Evolutionary conservation across 2,888 invertebrate genomes (phyloP).

Genomic region (Bhutanitis thaidina): DNA sequence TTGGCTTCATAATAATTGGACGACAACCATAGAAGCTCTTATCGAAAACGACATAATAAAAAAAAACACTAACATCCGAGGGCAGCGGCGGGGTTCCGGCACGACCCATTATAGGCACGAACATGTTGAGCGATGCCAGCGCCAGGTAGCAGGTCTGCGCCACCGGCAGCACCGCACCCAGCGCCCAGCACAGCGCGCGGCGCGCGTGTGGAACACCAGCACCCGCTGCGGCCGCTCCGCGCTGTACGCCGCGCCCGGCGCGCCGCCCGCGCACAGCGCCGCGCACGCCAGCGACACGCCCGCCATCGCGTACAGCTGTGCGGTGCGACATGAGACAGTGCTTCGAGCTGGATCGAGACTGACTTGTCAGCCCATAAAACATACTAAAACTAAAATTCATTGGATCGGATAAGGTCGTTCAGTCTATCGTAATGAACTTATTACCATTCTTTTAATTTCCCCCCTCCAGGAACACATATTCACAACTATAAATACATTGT

Average conservation of each 20-base stretch:
- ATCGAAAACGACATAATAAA: too few species aligned
- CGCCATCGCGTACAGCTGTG: conserved; percentile 47
- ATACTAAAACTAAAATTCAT: too few species aligned
- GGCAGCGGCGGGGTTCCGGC: conserved; percentile 83
- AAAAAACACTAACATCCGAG: conserved; percentile 85
- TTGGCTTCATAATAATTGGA: too few species aligned
- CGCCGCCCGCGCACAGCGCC: conserved; percentile 83
- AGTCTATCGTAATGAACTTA: too few species aligned
- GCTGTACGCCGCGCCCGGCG: conserved; percentile 67
- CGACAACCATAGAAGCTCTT: too few species aligned
- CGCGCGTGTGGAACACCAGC: conserved; percentile 36
- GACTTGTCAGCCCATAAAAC: too few species aligned
- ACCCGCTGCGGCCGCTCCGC: conserved; percentile 54
- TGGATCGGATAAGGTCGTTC: too few species aligned
- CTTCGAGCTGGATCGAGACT: too few species aligned
- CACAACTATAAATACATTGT: too few species aligned
- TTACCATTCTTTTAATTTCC: too few species aligned
- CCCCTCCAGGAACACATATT: too few species aligned
- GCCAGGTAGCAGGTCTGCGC: conserved; percentile 85
- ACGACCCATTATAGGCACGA: conserved; percentile 91
- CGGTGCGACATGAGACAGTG: too few species aligned
- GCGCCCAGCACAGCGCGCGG: conserved; percentile 77
- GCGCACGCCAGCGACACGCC: conserved; percentile 60
- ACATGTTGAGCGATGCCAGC: conserved; percentile 84
- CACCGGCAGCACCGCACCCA: conserved; percentile 72